Evolutionary conservation across 1,140 invertebrate species (phyloP), one percentile per base, ranked within the genome.

Genomic region (Hylaeus volcanicus): DNA sequence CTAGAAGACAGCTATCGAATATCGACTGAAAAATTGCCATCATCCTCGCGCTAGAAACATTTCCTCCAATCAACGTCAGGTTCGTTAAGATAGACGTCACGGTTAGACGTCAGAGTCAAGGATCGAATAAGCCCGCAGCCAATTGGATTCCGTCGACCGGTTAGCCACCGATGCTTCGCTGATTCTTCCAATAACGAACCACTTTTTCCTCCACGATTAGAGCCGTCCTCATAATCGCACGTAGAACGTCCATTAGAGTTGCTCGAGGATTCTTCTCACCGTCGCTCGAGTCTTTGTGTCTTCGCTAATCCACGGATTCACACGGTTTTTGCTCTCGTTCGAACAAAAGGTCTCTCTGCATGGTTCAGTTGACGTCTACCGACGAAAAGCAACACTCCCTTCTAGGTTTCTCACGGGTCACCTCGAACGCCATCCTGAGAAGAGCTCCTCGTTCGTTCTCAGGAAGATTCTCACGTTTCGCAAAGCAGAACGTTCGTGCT

Each of bases 371-470:
- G 58, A 53, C 61, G 39, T 41, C 73, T 37, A 43, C 56, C 68
- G 56, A 77, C 76, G 76, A 79, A 81, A 81, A 55, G 11, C 79
- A 71, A 86, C 74, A 63, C 70, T 74, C 72, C 14, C 66, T 26
- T 26, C 26, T 26, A 26, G 26, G 43, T 84, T 85, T 86, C 84
- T 86, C 84, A 86, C 84, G 84, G 56, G 15, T 26, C 26, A 61
- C 48, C 53, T 45, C 65, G 70, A 74, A 66, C 79, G 45, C 64
- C 43, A 60, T 81, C 58, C 39, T n/a, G 53, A 51, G 45, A 63
- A 63, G 74, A 68, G 26, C 15, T 8, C 45, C 37, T 8, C n/a
- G 45, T 43, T 43, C 60, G 70, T 72, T 45, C n/a, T 2, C 76
- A 72, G 41, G 48, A 74, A 48, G 70, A 79, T 73, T 79, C 78